Conservation (phyloP, 37 sponge, comb jelly and placozoan genomes). For the Eunapius fragilis region DNA sequence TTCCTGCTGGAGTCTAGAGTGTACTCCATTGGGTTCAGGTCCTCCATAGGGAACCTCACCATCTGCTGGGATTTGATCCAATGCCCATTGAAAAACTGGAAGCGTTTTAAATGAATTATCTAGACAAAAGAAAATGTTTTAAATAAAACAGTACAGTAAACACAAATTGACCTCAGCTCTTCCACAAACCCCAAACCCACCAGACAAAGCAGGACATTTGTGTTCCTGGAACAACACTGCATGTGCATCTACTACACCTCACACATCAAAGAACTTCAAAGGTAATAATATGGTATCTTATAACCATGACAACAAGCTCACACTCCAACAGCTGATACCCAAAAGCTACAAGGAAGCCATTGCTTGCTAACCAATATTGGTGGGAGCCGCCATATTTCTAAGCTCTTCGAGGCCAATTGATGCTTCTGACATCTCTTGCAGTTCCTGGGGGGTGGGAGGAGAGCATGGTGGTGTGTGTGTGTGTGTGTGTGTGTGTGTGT, state of each 20-base stretch:
- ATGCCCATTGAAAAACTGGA: constrained; percentile 90
- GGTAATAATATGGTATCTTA: background rate
- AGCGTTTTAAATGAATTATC: constrained; percentile 98
- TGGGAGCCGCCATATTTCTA: constrained; percentile 97
- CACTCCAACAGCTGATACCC: background rate
- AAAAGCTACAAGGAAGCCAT: background rate
- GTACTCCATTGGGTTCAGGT: constrained; percentile 69
- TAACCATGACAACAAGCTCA: background rate
- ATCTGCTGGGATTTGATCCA: constrained; percentile 92
- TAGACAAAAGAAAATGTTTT: constrained; percentile 7
- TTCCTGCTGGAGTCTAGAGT: constrained; percentile 11
- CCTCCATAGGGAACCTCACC: constrained; percentile 78
- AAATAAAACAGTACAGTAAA: background rate
- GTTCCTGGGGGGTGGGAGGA: constrained; percentile 84
- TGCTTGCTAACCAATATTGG: constrained; percentile 82
- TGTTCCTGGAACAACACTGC: background rate
- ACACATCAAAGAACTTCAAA: background rate
- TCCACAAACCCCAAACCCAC: too few relatives aligned
- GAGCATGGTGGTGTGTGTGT: background rate
- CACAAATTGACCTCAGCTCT: too few relatives aligned
- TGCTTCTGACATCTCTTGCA: constrained; percentile 90
- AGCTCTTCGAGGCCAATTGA: constrained; percentile 82
- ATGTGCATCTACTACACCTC: background rate
- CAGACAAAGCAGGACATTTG: too few relatives aligned
- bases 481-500: background rate